Evolutionary conservation across 2,888 invertebrate genomes (phyloP).

Genomic region (Cheilosia vernalis): DNA sequence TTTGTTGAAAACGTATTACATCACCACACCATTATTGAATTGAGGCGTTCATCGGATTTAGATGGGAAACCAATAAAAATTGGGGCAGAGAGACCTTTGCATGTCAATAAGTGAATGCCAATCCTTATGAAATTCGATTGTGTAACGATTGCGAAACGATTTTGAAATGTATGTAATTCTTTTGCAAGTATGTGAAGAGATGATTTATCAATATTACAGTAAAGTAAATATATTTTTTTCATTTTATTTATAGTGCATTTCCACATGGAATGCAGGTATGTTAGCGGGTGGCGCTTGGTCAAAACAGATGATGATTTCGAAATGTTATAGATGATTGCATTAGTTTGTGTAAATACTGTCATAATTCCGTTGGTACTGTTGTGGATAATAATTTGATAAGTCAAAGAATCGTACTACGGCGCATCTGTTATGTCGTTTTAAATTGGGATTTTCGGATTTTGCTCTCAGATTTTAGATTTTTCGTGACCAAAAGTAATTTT

Average conservation of each 20-base stretch:
- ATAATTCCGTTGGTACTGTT: no score
- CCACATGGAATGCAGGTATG: background rate
- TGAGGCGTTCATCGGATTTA: slow-evolving; percentile 19
- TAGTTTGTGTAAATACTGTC: no score
- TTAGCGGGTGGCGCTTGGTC: background rate
- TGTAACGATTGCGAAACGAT: slow-evolving; percentile 27
- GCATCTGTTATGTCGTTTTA: no score
- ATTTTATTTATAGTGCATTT: background rate
- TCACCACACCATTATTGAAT: slow-evolving; percentile 18
- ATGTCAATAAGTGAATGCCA: slow-evolving; percentile 30
- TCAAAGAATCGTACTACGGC: no score
- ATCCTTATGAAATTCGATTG: slow-evolving; percentile 46
- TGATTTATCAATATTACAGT: background rate
- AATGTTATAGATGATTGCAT: no score
- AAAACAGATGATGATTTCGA: background rate
- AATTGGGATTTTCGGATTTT: no score
- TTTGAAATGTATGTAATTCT: slow-evolving; percentile 20
- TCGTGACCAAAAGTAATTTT: no score
- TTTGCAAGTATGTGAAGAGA: background rate
- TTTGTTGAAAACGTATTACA: slow-evolving; percentile 34
- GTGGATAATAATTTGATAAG: no score
- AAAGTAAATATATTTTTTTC: background rate
- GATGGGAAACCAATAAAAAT: slow-evolving; percentile 35
- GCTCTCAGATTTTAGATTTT: no score
- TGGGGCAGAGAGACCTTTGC: slow-evolving; percentile 46